These are phyloP conservation scores for Cryptus armator DNA, from an alignment of 2,888 invertebrate genomes.

Conservation along the genomic window DNA sequence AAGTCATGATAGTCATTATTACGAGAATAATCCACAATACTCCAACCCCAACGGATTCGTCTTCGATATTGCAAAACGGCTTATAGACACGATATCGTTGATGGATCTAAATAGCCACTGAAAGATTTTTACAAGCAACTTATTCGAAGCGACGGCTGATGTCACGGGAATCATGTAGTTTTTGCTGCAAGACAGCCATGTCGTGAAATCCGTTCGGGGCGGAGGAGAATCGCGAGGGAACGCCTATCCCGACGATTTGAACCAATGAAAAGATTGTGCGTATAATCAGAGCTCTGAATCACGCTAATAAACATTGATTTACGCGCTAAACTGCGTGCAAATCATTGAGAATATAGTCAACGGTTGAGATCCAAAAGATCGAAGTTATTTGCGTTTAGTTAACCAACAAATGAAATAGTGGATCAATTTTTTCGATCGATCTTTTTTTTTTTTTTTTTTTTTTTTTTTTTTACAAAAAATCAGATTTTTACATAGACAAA, in stretches of 20 bases:
- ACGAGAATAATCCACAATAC: neutral
- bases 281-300: conserved; percentile 45
- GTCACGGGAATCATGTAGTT: conserved; percentile 48
- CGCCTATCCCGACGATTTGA: conserved; percentile 78
- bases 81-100: conserved; percentile 26
- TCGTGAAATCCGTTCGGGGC: conserved; percentile 77
- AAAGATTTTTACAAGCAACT: conserved; percentile 47
- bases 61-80: neutral
- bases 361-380: neutral
- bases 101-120: conserved; percentile 49
- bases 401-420: neutral
- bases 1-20: neutral
- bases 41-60: neutral
- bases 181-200: conserved; percentile 79
- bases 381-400: neutral
- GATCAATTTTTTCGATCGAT: too few relatives aligned
- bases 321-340: conserved; percentile 16
- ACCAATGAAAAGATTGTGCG: conserved; percentile 75
- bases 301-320: conserved; percentile 66
- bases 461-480: neutral
- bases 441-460: too few relatives aligned
- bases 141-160: conserved; percentile 8
- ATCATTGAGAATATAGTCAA: neutral
- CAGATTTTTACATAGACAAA: too few relatives aligned
- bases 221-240: conserved; percentile 77